Conservation (phyloP, 2,797 vertebrate genomes). For the Paramormyrops hopkinsi region DNA sequence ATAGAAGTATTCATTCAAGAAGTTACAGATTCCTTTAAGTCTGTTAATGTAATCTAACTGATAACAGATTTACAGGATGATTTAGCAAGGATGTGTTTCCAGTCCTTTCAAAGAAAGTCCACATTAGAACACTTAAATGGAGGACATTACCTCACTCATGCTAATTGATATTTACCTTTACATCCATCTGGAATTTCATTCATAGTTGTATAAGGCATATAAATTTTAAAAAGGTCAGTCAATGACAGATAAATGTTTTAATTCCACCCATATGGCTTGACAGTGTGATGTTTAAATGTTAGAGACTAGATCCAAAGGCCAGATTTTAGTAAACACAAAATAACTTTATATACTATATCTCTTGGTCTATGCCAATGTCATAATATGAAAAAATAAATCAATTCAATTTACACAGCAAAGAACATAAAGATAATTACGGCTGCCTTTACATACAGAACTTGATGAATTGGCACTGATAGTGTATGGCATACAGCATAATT, state of each 20-base stretch:
- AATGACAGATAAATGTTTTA: neutral
- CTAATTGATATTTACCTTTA: neutral
- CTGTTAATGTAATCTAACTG: neutral
- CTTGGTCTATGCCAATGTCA: neutral
- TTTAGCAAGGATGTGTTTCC: neutral
- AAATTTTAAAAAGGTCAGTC: neutral
- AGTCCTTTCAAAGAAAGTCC: neutral
- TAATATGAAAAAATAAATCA: neutral
- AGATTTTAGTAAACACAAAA: neutral
- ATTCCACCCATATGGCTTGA: neutral
- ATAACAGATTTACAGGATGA: neutral
- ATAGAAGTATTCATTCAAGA: neutral
- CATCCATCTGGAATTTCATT: neutral
- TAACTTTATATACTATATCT: neutral
- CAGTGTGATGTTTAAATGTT: neutral
- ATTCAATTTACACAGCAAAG: neutral
- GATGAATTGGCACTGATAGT: neutral
- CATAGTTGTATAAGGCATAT: neutral
- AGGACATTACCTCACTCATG: neutral
- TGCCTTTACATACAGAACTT: neutral
- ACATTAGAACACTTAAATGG: neutral
- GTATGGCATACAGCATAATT: neutral
- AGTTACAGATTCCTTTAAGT: neutral
- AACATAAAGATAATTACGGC: neutral
- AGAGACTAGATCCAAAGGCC: neutral